These are phyloP conservation scores for Chromis chromis DNA, from an alignment of 2,797 vertebrate genomes.

Conservation along the genomic window DNA sequence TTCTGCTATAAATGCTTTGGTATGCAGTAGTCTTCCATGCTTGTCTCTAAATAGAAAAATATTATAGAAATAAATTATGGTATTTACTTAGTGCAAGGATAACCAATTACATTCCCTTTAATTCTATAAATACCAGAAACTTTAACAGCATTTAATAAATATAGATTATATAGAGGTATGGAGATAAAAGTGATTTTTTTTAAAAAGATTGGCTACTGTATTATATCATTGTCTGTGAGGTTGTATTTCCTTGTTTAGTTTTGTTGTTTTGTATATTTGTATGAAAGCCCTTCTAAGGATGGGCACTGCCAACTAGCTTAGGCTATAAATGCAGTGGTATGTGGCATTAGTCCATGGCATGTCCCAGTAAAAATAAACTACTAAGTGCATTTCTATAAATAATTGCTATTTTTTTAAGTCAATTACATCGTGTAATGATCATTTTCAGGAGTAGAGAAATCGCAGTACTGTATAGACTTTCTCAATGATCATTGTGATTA, in stretches of 20 bases:
- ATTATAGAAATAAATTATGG: neutral
- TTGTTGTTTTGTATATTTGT: neutral
- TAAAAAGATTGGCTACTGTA: neutral
- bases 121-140: neutral
- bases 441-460: neutral
- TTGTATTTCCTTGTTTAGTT: neutral
- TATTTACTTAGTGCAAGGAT: neutral
- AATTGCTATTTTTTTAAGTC: neutral
- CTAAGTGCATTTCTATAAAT: neutral
- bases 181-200: no score
- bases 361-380: conserved; percentile 21
- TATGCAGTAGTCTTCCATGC: neutral
- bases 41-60: neutral
- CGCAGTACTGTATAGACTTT: neutral
- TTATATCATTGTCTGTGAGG: neutral
- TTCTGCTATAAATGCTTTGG: neutral
- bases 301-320: neutral
- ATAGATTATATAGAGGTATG: no score
- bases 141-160: neutral
- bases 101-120: neutral
- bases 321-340: conserved; percentile 27
- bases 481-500: neutral
- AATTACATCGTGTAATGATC: neutral
- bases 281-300: conserved; percentile 7
- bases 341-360: conserved; percentile 15